Percentiles rank a stretch among this genome's conserved stretches.
Conservation (phyloP, 2,888 invertebrate species). For the Ectropis crepuscularia region DNA sequence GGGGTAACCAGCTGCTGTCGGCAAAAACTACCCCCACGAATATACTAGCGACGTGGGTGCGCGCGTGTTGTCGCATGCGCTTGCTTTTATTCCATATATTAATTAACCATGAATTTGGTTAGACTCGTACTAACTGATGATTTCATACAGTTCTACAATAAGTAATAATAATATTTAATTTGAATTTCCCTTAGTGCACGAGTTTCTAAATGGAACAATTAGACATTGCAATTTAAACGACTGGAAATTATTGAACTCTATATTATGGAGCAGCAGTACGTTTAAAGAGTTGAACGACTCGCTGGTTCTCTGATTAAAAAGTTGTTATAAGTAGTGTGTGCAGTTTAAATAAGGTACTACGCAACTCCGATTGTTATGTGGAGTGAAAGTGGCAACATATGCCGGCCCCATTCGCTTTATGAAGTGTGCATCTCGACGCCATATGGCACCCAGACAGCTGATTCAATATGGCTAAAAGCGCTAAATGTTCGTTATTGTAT, state of each 20-base stretch:
- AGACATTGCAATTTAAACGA: background rate
- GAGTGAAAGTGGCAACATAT: slow-evolving; percentile 83
- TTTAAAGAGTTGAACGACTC: background rate
- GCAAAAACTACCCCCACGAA: slow-evolving; percentile 77
- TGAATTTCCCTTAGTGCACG: slow-evolving; percentile 8
- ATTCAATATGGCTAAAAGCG: slow-evolving; percentile 59
- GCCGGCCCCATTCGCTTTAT: slow-evolving; percentile 80
- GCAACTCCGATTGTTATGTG: slow-evolving; percentile 73
- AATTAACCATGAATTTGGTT: slow-evolving; percentile 41
- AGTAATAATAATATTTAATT: slow-evolving; percentile 24
- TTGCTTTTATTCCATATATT: slow-evolving; percentile 39
- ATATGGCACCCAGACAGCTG: slow-evolving; percentile 78
- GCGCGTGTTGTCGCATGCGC: slow-evolving; percentile 54
- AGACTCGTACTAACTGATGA: background rate
- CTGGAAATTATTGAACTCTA: no score
- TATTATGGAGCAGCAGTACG: background rate
- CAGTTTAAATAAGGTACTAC: slow-evolving; percentile 40
- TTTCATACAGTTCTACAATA: slow-evolving; percentile 25
- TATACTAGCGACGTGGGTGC: slow-evolving; percentile 49
- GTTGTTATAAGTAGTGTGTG: slow-evolving; percentile 14
- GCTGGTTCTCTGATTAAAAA: background rate
- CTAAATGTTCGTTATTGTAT: slow-evolving; percentile 32
- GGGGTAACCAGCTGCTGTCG: slow-evolving; percentile 82
- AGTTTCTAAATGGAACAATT: background rate
- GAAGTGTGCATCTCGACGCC: slow-evolving; percentile 75